Evolutionary conservation across 1,140 invertebrate genomes (phyloP), one percentile per base, ranked within the genome.

Genomic region (Vanessa atalanta): DNA sequence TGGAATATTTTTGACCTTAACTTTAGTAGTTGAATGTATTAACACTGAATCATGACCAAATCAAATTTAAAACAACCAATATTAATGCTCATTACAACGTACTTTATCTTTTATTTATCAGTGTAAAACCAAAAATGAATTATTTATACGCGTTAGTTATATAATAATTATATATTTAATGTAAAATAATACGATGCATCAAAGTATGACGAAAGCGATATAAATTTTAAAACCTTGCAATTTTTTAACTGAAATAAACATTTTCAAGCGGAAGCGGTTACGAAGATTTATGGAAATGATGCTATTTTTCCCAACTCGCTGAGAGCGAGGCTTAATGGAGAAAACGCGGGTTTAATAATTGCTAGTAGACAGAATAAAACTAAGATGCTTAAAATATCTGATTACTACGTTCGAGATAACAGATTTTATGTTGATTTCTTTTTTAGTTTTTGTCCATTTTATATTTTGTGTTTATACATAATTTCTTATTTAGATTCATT

Each of bases 261-360:
- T 68, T 72, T 75, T 70, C 61, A 75, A 70, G 64, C 51, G 73
- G 67, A 70, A 75, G 53, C 67, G 73, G 73, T 75, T 75, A 69
- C 67, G 61, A 64, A 70, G 73, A 75, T 75, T 75, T 75, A 75
- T 75, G 73, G 61, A 75, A 75, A 75, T 70, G 73, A 69, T 63
- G 67, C 53, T 65, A 70, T 75, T 75, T 75, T 65, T 75, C 72
- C 72, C 48, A 50, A 70, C 61, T 70, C 73, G 43, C 47, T 70
- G 68, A 70, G 72, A 74, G 53, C 51, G 67, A 13, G n/a, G 66
- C 73, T 65, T 75, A 75, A 75, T 75, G 73, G 50, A 67, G 51
- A 75, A 50, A 60, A 48, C 67, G 68, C 53, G 73, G 68, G 64
- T 70, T 75, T 75, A 64, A 75, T 75, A 70, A 75, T 75, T 75